A percentile compares a stretch with the other conserved stretches of the same genome.
These are phyloP conservation scores for Drosophila yakuba DNA, from an alignment of 1,140 invertebrate genomes.

Conservation along the genomic window DNA sequence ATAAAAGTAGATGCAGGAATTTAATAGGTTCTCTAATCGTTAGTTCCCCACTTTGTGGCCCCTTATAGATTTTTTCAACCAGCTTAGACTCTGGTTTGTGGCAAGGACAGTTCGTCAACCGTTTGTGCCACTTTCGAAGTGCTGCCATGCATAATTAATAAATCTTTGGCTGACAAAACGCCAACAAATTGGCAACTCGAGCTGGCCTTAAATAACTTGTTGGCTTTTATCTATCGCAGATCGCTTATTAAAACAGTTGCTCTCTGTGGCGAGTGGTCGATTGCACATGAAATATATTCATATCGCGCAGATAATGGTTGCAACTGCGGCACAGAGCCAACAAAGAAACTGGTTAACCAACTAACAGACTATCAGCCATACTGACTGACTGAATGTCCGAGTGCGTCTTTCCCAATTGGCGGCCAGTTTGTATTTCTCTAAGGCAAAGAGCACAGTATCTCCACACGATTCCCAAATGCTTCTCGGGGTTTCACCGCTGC, in stretches of 20 bases:
- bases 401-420: conserved; percentile 42
- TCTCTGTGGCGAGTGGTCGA: conserved; percentile 54
- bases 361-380: conserved; percentile 2
- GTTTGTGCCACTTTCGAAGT: conserved; percentile 52
- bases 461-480: conserved; percentile 46
- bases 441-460: conserved; percentile 42
- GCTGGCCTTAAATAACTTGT: conserved; percentile 73
- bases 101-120: conserved; percentile 53
- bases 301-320: conserved; percentile 63
- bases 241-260: conserved; percentile 78
- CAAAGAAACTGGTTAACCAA: conserved; percentile 54
- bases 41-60: not conserved
- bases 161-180: conserved; percentile 67
- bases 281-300: conserved; percentile 56
- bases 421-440: conserved; percentile 56
- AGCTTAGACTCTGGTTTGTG: not conserved
- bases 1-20: not conserved
- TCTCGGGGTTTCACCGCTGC: conserved; percentile 19
- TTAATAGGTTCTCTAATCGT: not conserved
- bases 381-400: conserved; percentile 11
- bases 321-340: conserved; percentile 40
- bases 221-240: conserved; percentile 73
- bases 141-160: conserved; percentile 72
- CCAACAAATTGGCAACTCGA: conserved; percentile 70
- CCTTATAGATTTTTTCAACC: conserved; percentile 1